phyloP scores from a whole-genome alignment of 2,797 vertebrate genomes.

The Adelosebastes latens region DNA sequence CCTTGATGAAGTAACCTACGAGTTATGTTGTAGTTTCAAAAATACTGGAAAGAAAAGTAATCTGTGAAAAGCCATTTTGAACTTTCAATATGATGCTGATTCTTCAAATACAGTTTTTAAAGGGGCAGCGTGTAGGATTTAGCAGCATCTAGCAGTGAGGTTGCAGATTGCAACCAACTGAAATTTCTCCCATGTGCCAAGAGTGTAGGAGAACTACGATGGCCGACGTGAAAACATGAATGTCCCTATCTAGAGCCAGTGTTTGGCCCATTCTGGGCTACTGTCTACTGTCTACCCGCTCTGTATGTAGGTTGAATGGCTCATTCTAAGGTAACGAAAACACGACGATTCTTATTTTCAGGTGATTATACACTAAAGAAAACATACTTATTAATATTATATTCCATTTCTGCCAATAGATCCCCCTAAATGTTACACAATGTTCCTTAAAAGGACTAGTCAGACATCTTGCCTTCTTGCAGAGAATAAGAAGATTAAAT shows the following conservation, averaged over 20 bases:
- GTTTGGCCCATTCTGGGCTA: not conserved
- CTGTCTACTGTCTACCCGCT: not conserved
- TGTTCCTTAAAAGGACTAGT: not conserved
- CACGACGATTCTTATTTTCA: no score
- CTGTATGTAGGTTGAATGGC: not conserved
- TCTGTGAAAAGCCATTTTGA: not conserved
- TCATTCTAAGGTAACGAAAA: not conserved
- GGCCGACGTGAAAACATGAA: no score
- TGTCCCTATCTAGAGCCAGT: not conserved
- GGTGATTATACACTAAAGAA: no score
- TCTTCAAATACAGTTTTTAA: not conserved
- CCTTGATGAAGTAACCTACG: not conserved
- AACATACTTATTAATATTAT: not conserved
- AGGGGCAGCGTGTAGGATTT: not conserved
- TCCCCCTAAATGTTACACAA: not conserved
- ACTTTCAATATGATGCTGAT: not conserved
- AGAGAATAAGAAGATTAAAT: not conserved
- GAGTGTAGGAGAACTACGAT: no score
- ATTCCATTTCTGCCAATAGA: not conserved
- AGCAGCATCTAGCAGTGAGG: not conserved
- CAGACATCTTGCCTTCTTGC: not conserved
- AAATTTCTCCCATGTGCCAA: no score
- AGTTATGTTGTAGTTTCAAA: not conserved
- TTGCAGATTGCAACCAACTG: not conserved
- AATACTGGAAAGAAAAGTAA: not conserved